Base-by-base conservation (phyloP, 2,797 vertebrate genomes). In the Acanthis flammea region DNA sequence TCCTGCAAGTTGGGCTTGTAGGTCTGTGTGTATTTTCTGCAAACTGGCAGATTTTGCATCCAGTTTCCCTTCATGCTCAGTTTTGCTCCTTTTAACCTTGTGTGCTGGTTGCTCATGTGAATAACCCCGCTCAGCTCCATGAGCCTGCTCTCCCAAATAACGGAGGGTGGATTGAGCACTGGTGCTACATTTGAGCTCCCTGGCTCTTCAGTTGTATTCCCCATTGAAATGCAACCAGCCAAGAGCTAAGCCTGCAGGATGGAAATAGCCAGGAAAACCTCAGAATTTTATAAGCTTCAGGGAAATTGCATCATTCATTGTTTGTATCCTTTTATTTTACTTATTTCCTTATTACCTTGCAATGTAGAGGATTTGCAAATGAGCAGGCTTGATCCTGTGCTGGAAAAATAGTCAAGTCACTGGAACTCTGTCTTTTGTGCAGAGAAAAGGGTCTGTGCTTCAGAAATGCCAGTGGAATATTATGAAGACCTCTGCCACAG, bases 311-410 rank as follows among this genome's bases (percentile, higher is more conserved):
- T 86, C 12, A 3, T 62, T 91, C 57, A 4, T 77, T 76, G 71
- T 85, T 95, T 82, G 16, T 82, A 57, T 87, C n/a, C 71, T 85
- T 77, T 78, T 85, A 11, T 86, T 92, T 89, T 58, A n/a, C 41
- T 62, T 72, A 30, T 75, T 92, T 90, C 51, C 67, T 42, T 76
- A 73, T 47, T 90, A 51, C 76, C n/a, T 78, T 86, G 54, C 62
- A 72, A 13, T 6, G 7, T 31, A 55, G 88, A 94, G 33, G 28
- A 75, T 91, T 89, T 92, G 74, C 74, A 48, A 68, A 30, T 33
- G 15, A 41, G 44, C 66, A 81, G 23, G 24, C 50, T 54, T 91
- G 66, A 84, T n/a, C 22, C 12, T 57, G 6, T 3, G 30, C 60
- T 81, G 67, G 54, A 88, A 81, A 27, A 80, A 67, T 10, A 55